A percentile compares a stretch with the other conserved stretches of the same genome.
Conservation (phyloP, 2,797 vertebrate genomes). For the Hippopotamyrus pictus region DNA sequence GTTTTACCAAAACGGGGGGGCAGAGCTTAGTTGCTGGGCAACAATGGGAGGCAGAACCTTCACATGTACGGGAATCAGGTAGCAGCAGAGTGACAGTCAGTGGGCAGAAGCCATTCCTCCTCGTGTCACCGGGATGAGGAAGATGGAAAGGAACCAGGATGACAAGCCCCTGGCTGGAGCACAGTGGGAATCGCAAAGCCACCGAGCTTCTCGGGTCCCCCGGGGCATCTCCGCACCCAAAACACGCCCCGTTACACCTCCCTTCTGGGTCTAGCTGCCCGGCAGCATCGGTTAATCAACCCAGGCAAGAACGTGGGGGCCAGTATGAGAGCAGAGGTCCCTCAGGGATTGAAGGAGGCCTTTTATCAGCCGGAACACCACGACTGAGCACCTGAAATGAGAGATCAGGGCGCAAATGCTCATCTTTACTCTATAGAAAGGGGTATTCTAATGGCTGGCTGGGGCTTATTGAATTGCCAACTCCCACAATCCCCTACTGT, state of each 20-base stretch:
- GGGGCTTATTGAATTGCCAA: neutral
- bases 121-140: neutral
- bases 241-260: neutral
- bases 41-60: neutral
- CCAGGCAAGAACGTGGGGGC: neutral
- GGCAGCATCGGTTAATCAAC: neutral
- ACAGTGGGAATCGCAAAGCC: neutral
- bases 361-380: neutral
- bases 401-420: neutral
- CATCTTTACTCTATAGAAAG: neutral
- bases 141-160: neutral
- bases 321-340: neutral
- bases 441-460: neutral
- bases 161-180: neutral
- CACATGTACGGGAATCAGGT: neutral
- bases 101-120: neutral
- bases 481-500: neutral
- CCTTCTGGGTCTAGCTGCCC: neutral
- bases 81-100: neutral
- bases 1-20: neutral
- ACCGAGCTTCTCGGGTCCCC: neutral
- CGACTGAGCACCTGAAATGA: neutral
- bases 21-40: neutral
- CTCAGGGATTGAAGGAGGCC: neutral
- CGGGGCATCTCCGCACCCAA: neutral